Evolutionary conservation across 2,113 vertebrate genomes (phyloP), one percentile per base, ranked within the genome.

Genomic region (Ciconia boyciana): DNA sequence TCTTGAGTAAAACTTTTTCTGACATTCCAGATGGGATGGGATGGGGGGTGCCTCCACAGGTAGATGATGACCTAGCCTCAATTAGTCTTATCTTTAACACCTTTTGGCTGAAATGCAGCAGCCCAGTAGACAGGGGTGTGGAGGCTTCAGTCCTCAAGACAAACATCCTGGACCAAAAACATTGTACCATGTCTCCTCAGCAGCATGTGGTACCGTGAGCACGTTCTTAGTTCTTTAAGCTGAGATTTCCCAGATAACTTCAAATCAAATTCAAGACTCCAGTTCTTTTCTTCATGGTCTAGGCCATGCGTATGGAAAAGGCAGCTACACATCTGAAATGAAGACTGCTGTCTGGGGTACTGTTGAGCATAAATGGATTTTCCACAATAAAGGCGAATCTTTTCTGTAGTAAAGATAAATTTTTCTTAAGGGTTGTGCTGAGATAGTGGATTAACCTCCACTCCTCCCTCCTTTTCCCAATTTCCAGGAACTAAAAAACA

Each of bases 311-410:
- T 82, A 60, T 51, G 85, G 70, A 78, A 51, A 90, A 87, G 43
- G 44, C 60, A 82, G 64, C 65, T 84, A n/a, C 0, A 2, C 4
- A 2, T 87, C 51, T 89, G 69, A 80, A 79, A 66, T 68, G 32
- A 65, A 57, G 68, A 44, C 44, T 80, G 52, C 44, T 83, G 34
- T 72, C 58, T 87, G 34, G 36, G 55, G 34, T 62, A 57, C 84
- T 71, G 18, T 48, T 71, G 51, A 71, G 29, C 32, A 34, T 78
- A 84, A 77, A 61, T 70, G 49, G 55, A 74, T 94, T 94, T 95
- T 91, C 77, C 51, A 84, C 43, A 60, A 25, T 54, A 89, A 87
- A 75, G 31, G 51, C 1, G 0, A 91, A 83, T 55, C 32, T 83
- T 36, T 82, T 69, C 32, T 60, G 29, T 51, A 58, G n/a, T 41